Evolutionary conservation across 1,140 invertebrate genomes (phyloP).

Genomic region (Drosophila seguyi): DNA sequence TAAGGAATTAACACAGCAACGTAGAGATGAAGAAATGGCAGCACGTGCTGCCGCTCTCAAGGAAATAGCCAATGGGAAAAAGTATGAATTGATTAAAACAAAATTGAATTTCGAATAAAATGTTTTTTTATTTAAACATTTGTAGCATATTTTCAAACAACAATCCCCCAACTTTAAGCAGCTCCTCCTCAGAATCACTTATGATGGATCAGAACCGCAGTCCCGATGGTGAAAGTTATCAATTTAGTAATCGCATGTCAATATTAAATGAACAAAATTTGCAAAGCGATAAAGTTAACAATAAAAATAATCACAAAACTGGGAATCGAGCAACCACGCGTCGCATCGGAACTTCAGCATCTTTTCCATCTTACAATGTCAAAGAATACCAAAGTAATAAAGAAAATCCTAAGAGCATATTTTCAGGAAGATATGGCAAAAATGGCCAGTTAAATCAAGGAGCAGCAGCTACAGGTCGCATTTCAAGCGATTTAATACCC

Average conservation of each 20-base stretch:
- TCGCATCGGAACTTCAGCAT: slow-evolving; percentile 37
- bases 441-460: slow-evolving; percentile 1
- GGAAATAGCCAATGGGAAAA: slow-evolving; percentile 86
- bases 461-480: slow-evolving; percentile 10
- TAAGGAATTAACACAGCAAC: slow-evolving; percentile 88
- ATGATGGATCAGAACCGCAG: slow-evolving; percentile 78
- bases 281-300: slow-evolving; percentile 22
- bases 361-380: background rate
- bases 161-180: slow-evolving; percentile 17
- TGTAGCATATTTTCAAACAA: slow-evolving; percentile 55
- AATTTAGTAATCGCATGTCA: slow-evolving; percentile 37
- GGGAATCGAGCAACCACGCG: slow-evolving; percentile 40
- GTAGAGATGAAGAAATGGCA: slow-evolving; percentile 87
- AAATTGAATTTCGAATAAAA: background rate
- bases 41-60: slow-evolving; percentile 87
- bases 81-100: slow-evolving; percentile 50
- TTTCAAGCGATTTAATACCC: slow-evolving; percentile 16
- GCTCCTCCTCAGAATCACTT: slow-evolving; percentile 47
- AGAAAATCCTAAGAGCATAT: slow-evolving; percentile 21
- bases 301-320: slow-evolving; percentile 10
- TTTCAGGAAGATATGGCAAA: slow-evolving; percentile 17
- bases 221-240: slow-evolving; percentile 50
- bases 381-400: slow-evolving; percentile 12
- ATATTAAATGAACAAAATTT: slow-evolving; percentile 52
- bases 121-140: background rate